A percentile compares a stretch with the other conserved stretches of the same genome.
These are phyloP conservation scores for Orestias chungarensis DNA, from an alignment of 2,797 vertebrate genomes.

Conservation along the genomic window DNA sequence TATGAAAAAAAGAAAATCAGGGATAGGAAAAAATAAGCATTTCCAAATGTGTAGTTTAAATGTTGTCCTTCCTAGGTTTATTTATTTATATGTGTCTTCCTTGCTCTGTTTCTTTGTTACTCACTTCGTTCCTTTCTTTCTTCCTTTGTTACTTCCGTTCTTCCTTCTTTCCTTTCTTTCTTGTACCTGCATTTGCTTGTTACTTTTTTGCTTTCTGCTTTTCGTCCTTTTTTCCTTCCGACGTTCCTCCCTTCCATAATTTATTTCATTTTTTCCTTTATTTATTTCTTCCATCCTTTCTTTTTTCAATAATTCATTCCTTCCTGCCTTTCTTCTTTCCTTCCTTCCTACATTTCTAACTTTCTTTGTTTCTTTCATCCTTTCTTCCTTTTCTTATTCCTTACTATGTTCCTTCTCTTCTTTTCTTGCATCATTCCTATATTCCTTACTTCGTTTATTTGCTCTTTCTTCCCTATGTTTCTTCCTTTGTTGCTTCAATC, in stretches of 20 bases:
- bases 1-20: not conserved
- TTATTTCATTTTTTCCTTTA: not conserved
- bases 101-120: not conserved
- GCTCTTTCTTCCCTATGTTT: too few relatives aligned
- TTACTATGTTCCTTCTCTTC: not conserved
- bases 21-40: not conserved
- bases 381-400: not conserved
- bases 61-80: not conserved
- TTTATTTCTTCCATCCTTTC: not conserved
- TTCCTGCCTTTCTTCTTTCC: not conserved
- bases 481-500: not conserved
- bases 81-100: not conserved
- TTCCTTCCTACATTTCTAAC: not conserved
- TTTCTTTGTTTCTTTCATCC: not conserved
- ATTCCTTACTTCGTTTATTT: not conserved
- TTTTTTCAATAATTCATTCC: too few relatives aligned
- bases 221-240: not conserved
- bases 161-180: not conserved
- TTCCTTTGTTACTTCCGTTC: not conserved
- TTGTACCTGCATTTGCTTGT: not conserved
- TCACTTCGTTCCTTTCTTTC: not conserved
- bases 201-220: not conserved
- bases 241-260: not conserved
- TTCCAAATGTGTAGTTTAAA: not conserved
- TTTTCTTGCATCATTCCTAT: not conserved